Evolutionary conservation across 2,113 vertebrate genomes (phyloP).

Genomic region (Strix aluco): DNA sequence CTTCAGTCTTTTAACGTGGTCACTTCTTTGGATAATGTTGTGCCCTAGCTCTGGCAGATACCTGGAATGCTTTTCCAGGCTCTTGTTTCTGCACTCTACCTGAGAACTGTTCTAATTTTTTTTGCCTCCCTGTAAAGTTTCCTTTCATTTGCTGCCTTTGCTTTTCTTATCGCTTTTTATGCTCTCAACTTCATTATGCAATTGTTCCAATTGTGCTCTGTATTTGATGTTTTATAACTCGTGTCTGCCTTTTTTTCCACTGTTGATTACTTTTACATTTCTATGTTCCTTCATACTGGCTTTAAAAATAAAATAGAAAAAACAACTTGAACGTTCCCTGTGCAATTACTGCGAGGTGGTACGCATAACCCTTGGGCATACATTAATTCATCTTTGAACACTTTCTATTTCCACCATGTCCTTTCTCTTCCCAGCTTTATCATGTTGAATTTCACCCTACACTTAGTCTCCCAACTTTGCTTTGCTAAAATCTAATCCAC

Average conservation of each 20-base stretch:
- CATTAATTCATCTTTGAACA: constrained; percentile 63
- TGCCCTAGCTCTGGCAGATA: not conserved
- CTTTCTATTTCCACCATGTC: constrained; percentile 57
- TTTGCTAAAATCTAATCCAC: constrained; percentile 25
- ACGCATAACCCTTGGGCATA: constrained; percentile 29
- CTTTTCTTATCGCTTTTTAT: constrained; percentile 38
- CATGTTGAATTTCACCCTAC: constrained; percentile 46
- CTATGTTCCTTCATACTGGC: constrained; percentile 30
- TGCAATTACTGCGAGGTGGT: constrained; percentile 56
- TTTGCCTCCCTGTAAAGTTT: constrained; percentile 7
- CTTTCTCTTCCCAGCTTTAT: constrained; percentile 49
- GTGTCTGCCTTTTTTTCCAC: constrained; percentile 22
- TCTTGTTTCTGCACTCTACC: not conserved
- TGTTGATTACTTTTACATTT: constrained; percentile 64
- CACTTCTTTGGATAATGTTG: not conserved
- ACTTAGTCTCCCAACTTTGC: constrained; percentile 1
- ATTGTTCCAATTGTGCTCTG: constrained; percentile 37
- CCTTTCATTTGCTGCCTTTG: not conserved
- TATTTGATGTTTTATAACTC: constrained; percentile 60
- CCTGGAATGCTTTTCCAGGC: not conserved
- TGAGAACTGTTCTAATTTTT: not conserved
- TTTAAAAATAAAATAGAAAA: constrained; percentile 27
- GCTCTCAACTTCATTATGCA: constrained; percentile 59
- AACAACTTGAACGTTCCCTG: constrained; percentile 10
- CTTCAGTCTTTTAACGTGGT: not conserved